Evolutionary conservation across 2,797 vertebrate genomes (phyloP).

Genomic region (Halcyon smyrnensis): DNA sequence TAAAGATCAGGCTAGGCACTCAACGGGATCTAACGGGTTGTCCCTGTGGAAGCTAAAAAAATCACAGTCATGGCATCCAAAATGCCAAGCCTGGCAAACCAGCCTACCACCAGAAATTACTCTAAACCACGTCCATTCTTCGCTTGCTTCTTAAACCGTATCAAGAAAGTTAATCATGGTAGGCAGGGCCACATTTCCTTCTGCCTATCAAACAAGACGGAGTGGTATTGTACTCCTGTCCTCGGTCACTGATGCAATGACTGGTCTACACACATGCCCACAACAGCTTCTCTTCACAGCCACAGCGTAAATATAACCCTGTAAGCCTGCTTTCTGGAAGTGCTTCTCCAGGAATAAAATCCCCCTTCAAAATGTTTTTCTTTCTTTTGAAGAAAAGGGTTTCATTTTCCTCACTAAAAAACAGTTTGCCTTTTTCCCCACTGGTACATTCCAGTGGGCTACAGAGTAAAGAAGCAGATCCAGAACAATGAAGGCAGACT

Average conservation of each 20-base stretch:
- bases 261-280: background rate
- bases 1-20: background rate
- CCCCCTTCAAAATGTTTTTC: background rate
- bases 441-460: background rate
- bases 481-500: background rate
- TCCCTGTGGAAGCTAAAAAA: background rate
- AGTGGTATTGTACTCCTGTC: background rate
- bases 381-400: background rate
- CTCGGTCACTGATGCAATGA: background rate
- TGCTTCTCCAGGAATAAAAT: background rate
- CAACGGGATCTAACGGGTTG: background rate
- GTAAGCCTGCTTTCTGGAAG: background rate
- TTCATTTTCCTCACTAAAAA: background rate
- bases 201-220: fast-evolving
- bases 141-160: fast-evolving
- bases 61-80: background rate
- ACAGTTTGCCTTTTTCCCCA: background rate
- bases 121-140: background rate
- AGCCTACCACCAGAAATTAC: background rate
- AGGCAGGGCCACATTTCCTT: background rate
- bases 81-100: background rate
- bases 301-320: background rate
- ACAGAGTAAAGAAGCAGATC: background rate
- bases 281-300: background rate
- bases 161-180: background rate